Conservation (phyloP, 2,888 invertebrate species). For the Thecophora atra region DNA sequence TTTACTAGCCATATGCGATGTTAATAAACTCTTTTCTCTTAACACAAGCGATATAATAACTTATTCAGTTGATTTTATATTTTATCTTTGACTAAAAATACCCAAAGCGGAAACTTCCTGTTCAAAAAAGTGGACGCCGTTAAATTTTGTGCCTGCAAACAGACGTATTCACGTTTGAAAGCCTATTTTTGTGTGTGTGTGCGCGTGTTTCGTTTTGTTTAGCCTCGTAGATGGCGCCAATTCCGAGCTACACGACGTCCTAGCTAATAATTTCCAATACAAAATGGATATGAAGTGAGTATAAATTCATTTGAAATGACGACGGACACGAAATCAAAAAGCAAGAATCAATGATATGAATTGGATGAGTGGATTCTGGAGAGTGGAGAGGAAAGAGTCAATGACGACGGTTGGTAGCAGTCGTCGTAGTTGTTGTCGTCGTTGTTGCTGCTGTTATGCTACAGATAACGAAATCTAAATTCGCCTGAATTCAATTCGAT, state of each 20-base stretch:
- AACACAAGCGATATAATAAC: too few relatives aligned
- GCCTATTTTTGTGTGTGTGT: too few relatives aligned
- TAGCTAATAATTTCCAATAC: background rate
- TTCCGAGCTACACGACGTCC: background rate
- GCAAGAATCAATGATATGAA: conserved; percentile 5
- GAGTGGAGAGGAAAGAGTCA: background rate
- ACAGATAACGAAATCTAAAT: conserved; percentile 56
- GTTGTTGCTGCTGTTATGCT: conserved; percentile 33
- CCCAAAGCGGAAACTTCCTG: too few relatives aligned
- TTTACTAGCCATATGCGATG: too few relatives aligned
- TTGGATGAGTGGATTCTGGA: background rate
- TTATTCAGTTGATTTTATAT: too few relatives aligned
- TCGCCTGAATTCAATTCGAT: conserved; percentile 15
- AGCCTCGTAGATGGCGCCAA: conserved; percentile 16
- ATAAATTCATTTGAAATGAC: conserved; percentile 26
- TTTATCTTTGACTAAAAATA: too few relatives aligned
- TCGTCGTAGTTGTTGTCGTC: conserved; percentile 10
- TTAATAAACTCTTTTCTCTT: too few relatives aligned
- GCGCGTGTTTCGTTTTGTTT: background rate
- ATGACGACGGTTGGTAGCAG: conserved; percentile 2
- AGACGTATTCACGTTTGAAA: too few relatives aligned
- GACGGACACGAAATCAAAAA: background rate
- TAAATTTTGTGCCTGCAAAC: too few relatives aligned
- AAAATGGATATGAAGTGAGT: conserved; percentile 1
- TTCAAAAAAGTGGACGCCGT: too few relatives aligned